A percentile compares a stretch with the other conserved stretches of the same genome.
phyloP scores from a whole-genome alignment of 2,797 vertebrate genomes.

The Orientallactaga sibirica region DNA sequence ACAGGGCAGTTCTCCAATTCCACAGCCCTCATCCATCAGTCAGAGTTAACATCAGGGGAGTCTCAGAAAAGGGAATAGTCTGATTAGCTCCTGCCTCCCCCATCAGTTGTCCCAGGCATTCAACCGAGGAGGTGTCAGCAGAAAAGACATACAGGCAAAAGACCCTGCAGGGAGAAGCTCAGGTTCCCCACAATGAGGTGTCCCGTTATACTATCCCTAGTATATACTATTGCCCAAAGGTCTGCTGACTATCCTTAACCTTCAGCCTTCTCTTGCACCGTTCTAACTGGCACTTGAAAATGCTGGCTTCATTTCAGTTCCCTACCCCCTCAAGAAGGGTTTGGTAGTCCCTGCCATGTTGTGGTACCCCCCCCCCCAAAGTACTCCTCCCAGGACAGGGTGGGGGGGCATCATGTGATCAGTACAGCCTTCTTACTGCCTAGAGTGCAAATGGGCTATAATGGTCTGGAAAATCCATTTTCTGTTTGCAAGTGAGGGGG shows the following conservation, averaged over 20 bases:
- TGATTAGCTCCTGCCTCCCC: not conserved
- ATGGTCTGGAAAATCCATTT: conserved; percentile 73
- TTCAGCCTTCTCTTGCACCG: not conserved
- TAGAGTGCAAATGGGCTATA: conserved; percentile 7
- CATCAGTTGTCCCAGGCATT: not conserved
- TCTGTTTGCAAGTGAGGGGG: conserved; percentile 59
- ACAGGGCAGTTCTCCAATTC: not conserved
- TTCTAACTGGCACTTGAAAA: not conserved
- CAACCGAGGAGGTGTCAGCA: not conserved
- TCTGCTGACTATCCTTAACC: not conserved
- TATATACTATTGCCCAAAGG: not conserved
- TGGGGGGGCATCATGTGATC: not conserved
- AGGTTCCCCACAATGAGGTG: not conserved
- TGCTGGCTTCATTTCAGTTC: not conserved
- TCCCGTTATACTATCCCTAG: not conserved
- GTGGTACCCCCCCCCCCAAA: not conserved
- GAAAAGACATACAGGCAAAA: not conserved
- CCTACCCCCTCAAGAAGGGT: not conserved
- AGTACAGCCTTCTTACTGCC: conserved; percentile 19
- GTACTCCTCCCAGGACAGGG: not conserved
- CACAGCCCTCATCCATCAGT: not conserved
- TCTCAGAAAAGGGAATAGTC: not conserved
- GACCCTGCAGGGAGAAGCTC: not conserved
- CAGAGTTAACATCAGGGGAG: not conserved
- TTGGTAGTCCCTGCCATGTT: not conserved